Percentiles rank a stretch among this genome's conserved stretches.
Conservation (phyloP, 2,797 vertebrate genomes). For the Selene dorsalis region DNA sequence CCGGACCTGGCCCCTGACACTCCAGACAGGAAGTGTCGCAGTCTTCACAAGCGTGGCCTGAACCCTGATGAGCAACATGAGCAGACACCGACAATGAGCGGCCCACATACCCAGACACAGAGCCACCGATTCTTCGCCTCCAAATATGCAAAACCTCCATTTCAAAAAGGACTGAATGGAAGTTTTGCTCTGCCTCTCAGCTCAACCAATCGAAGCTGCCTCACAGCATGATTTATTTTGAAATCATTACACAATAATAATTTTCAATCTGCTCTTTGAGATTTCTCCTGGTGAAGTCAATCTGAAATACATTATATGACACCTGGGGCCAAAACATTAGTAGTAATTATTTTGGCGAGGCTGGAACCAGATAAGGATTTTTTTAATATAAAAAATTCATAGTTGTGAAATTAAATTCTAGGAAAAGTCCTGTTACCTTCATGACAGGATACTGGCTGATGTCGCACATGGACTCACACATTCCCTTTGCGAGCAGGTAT, state of each 20-base stretch:
- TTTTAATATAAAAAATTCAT: slow-evolving; percentile 36
- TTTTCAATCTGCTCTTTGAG: slow-evolving; percentile 57
- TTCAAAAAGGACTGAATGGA: slow-evolving; percentile 24
- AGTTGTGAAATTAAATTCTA: slow-evolving; percentile 42
- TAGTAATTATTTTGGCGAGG: slow-evolving; percentile 50
- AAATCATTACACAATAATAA: slow-evolving; percentile 57
- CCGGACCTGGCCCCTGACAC: slow-evolving; percentile 87
- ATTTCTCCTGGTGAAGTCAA: slow-evolving; percentile 53
- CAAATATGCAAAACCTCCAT: neutral
- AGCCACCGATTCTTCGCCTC: slow-evolving; percentile 4
- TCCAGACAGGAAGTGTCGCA: slow-evolving; percentile 89
- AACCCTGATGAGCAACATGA: slow-evolving; percentile 73
- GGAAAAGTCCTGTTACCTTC: slow-evolving; percentile 77
- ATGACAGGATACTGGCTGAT: slow-evolving; percentile 84
- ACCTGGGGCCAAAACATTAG: slow-evolving; percentile 65
- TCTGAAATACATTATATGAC: slow-evolving; percentile 55
- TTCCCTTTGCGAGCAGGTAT: slow-evolving; percentile 82
- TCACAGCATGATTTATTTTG: slow-evolving; percentile 61
- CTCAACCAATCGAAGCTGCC: slow-evolving; percentile 41
- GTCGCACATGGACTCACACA: slow-evolving; percentile 86
- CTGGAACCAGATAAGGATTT: slow-evolving; percentile 9
- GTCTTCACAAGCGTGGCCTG: slow-evolving; percentile 81
- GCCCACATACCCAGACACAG: neutral
- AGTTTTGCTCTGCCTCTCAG: slow-evolving; percentile 16
- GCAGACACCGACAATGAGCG: neutral